A percentile compares a stretch with the other conserved stretches of the same genome.
Evolutionary conservation across 2,797 vertebrate species (phyloP).

Genomic region (Centropyge bicolor): DNA sequence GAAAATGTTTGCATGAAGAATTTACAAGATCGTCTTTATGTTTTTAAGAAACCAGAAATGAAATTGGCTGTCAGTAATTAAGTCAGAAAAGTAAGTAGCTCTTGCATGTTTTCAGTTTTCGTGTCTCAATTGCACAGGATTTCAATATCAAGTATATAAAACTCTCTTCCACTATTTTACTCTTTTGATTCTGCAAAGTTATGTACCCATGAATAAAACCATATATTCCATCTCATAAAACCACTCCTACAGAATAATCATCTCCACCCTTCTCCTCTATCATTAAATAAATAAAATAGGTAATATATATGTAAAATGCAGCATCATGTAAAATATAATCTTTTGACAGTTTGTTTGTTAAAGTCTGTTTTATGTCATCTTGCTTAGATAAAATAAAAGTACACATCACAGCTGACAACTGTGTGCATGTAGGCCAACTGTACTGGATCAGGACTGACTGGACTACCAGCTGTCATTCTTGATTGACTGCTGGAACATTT

Average conservation of each 20-base stretch:
- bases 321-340: neutral
- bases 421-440: neutral
- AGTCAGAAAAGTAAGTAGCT: neutral
- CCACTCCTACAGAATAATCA: neutral
- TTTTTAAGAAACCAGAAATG: neutral
- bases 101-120: neutral
- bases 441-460: neutral
- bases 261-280: neutral
- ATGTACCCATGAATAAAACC: neutral
- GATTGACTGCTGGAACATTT: slow-evolving; percentile 5
- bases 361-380: neutral
- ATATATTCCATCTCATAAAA: neutral
- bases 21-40: neutral
- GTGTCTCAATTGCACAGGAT: neutral
- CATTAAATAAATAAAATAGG: neutral
- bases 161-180: neutral
- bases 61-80: too few species aligned
- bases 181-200: neutral
- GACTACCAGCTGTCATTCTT: neutral
- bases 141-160: too few species aligned
- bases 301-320: neutral
- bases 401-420: neutral
- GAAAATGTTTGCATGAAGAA: neutral
- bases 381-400: too few species aligned
- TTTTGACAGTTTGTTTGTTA: too few species aligned